Base-by-base conservation (phyloP, 2,113 vertebrate species). In the Mus spicilegus region DNA sequence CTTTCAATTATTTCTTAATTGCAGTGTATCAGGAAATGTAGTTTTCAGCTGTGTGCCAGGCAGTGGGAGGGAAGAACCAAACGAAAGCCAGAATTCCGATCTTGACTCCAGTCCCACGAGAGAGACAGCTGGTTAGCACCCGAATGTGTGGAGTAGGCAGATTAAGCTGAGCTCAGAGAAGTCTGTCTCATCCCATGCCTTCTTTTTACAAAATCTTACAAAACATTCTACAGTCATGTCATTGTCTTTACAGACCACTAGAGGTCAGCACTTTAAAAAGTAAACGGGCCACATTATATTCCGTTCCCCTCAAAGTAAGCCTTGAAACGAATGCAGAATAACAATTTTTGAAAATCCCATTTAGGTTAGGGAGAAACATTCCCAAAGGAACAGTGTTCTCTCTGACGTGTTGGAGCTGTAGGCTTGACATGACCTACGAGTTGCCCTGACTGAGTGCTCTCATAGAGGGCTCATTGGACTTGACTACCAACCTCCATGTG, bases 241-340 rank as follows among this genome's bases (percentile, higher is more conserved):
- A 2, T 96, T 94, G 89, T 22, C 1, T 0, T 0, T 56, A 54
- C 1, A n/a, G 42, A 30, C 92, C 97, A 81, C 97, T 91, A 97
- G 97, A 95, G 97, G 97, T 89, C 97, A 97, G 94, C 75, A 49
- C 63, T 30, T 95, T 56, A 98, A 97, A 96, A 95, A 94, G 88
- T 30, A 92, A 97, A 61, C 69, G 16, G 87, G 42, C 39, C 11
- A 7, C 13, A 6, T 87, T 88, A 72, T 16, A 20, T 51, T 81
- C 75, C 87, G 10, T 16, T 19, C 33, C 58, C 51, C 1, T 58
- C 20, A 14, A 67, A 65, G 30, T 0, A 61, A 24, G 13, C 42
- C 61, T 80, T 11, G 77, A 65, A 76, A 87, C 28, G 51, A 70
- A 95, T 89, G 51, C 84, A 67, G 51, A 94, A 84, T 26, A n/a